Percentiles rank a stretch among this genome's conserved stretches.
These are phyloP conservation scores for Perdita meconis DNA, from an alignment of 2,888 invertebrate species.

Conservation along the genomic window DNA sequence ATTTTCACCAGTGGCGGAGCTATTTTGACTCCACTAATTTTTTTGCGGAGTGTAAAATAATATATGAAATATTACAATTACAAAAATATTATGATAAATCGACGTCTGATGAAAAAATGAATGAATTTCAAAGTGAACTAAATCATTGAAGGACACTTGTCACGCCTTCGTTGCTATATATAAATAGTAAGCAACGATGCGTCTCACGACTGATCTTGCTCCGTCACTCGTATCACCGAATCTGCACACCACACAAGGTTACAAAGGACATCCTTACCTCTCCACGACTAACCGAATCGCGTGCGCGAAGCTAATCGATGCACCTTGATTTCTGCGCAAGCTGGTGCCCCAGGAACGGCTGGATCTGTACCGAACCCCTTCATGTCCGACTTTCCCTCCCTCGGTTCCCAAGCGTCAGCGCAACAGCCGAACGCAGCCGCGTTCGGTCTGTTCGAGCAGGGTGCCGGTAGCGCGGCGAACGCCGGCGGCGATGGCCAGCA, in stretches of 20 bases:
- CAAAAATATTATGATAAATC: no score
- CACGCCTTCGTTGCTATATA: no score
- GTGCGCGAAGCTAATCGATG: conserved; percentile 60
- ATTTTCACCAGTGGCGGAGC: no score
- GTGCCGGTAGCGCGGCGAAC: conserved; percentile 50
- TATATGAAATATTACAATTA: no score
- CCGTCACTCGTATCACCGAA: background rate
- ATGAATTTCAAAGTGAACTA: no score
- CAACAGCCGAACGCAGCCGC: conserved; percentile 62
- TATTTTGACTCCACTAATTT: no score
- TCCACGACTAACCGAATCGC: conserved; percentile 23
- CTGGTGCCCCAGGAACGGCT: conserved; percentile 85
- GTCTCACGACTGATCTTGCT: background rate
- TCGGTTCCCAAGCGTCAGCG: conserved; percentile 67
- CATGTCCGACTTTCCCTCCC: conserved; percentile 86
- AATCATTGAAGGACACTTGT: no score
- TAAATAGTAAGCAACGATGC: conserved; percentile 14
- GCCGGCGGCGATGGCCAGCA: conserved; percentile 64
- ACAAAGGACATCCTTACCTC: background rate
- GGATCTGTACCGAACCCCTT: conserved; percentile 87
- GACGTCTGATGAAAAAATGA: no score
- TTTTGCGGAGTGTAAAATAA: no score
- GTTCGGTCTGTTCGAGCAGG: conserved; percentile 77
- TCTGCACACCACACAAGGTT: conserved; percentile 12
- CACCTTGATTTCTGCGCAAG: conserved; percentile 84